Evolutionary conservation across 2,797 vertebrate species (phyloP), one percentile per base, ranked within the genome.

Genomic region (Falco peregrinus): DNA sequence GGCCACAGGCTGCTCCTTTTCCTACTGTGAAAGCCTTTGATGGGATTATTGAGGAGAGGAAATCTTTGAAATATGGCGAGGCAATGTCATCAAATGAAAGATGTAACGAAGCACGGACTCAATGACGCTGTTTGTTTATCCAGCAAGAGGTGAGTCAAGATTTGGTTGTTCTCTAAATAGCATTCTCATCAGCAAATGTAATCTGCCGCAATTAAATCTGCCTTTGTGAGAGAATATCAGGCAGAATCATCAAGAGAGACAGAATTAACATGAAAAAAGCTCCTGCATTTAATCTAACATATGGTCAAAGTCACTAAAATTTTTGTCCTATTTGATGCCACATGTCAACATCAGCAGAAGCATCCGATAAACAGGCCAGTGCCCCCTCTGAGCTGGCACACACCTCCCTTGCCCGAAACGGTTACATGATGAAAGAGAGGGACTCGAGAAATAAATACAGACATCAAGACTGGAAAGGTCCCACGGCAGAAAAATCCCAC

Each of bases 21-120:
- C 24, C 76, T 68, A 2, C 2, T 68, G 35, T 4, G 64, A 51
- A 45, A 11, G 43, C n/a, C 11, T 11, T 11, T 24, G 79, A 45
- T 41, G 83, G 74, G 26, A 69, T 48, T 60, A 29, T 0, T 47
- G 59, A 88, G 37, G 57, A 77, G 41, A 57, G 33, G 39, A 84
- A 73, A 69, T 17, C 14, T 61, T 57, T 76, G 19, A 22, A 84
- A 50, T 21, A 22, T 3, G 37, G 50, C 64, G 75, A 10, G 11
- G 48, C 50, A 12, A 20, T 7, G 54, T 31, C 59, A n/a, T 17
- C 4, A 48, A 57, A 45, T 9, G 24, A 16, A 28, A 92, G 74
- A 4, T 10, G 56, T 6, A 50, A 41, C 63, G 33, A n/a, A 61
- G 51, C 57, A 51, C 0, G 0, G 47, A 35, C 54, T 29, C 48